phyloP scores from a whole-genome alignment of 1,140 invertebrate species.

The Bilobella aurantiaca region DNA sequence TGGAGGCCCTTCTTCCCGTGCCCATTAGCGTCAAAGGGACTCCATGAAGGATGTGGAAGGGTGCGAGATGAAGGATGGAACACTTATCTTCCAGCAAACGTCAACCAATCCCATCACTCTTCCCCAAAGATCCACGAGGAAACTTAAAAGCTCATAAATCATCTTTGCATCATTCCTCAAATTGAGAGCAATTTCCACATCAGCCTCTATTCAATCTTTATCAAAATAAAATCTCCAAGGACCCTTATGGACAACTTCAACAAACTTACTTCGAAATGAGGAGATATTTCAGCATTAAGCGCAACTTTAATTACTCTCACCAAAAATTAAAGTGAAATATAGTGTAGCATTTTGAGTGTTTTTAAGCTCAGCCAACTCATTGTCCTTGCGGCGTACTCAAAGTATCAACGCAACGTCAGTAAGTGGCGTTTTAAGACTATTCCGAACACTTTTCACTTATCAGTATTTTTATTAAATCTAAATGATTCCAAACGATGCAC shows the following conservation, averaged over 20 bases:
- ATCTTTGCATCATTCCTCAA: constrained; percentile 16
- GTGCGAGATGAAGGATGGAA: background rate
- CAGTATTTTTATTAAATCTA: no score
- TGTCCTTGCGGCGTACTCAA: no score
- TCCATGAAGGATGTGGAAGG: background rate
- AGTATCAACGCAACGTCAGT: no score
- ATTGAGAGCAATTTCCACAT: background rate
- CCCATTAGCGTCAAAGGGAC: background rate
- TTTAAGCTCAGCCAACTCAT: no score
- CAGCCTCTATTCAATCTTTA: no score
- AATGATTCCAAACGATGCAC: no score
- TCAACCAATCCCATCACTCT: background rate
- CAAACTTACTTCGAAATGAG: background rate
- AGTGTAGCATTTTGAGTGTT: no score
- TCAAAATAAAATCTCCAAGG: no score
- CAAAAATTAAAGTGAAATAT: no score
- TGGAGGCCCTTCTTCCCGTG: background rate
- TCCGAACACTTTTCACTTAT: no score
- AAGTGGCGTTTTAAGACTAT: no score
- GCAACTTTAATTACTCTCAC: no score
- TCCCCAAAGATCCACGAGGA: background rate
- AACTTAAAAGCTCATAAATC: constrained; percentile 15
- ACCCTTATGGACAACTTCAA: background rate
- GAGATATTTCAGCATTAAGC: background rate
- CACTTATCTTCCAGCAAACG: background rate